Base-by-base conservation (phyloP, 2,797 vertebrate species). In the Cirrhinus molitorella region DNA sequence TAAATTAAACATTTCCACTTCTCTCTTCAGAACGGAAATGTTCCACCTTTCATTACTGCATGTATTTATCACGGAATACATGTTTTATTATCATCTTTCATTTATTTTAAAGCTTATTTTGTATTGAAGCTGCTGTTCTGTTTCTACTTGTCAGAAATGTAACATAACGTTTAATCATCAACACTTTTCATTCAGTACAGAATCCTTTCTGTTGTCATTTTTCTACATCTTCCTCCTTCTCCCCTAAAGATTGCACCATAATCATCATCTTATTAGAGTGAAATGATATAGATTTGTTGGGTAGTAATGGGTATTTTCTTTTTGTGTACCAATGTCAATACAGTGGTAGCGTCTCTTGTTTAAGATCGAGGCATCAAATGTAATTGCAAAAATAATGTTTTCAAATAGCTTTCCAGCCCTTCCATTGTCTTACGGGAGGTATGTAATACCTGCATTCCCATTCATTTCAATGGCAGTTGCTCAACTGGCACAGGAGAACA, bases 261-360 rank as follows among this genome's bases (percentile, higher is more conserved):
- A 78, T 65, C 59, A 78, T 47, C 23, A 65, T 49, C 59, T 34
- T 16, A 65, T 63, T 47, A 49, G 55, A 59, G 49, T n/a, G 13
- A 28, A 68, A 43, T 43, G 5, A 68, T 40, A 68, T 43, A 45
- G 12, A 45, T 68, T 43, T 68, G 37, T 68, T 68, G 45, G 40
- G 66, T 23, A 12, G 34, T 40, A 23, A 68, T 45, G 37, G 66
- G 21, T 13, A 11, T 66, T 37, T 28, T 49, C 16, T 49, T 55
- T 55, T 34, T 55, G 19, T 12, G 7, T 51, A 72, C 8, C 9
- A 21, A 40, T 57, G 51, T 12, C 37, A 45, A 43, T 28, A 43
- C n/a, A 23, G 5, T 13, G 23, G 13, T 59, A 59, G 2, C 14
- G 19, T 43, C 8, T 43, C 3, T 17, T 76, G n/a, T 61, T 61